These are phyloP conservation scores for Drepanosiphum platanoidis DNA, from an alignment of 2,888 invertebrate species.

Conservation along the genomic window DNA sequence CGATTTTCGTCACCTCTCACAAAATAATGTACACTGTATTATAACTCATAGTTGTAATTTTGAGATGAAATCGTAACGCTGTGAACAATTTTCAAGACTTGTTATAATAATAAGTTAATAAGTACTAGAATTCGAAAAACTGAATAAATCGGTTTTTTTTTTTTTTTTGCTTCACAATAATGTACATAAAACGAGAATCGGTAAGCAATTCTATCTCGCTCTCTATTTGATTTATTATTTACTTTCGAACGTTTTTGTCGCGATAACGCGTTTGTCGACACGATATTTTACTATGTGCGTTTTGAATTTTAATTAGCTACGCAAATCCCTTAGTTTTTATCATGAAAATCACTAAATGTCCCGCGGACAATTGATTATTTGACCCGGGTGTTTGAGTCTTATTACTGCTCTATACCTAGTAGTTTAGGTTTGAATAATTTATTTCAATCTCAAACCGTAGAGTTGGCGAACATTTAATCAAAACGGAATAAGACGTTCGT, in stretches of 20 bases:
- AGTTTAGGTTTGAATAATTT: conserved; percentile 22
- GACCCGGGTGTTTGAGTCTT: not conserved
- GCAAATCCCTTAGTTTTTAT: not conserved
- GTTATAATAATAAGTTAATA: too few relatives aligned
- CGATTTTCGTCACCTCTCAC: too few relatives aligned
- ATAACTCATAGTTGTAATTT: too few relatives aligned
- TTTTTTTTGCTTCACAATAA: too few relatives aligned
- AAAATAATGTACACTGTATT: too few relatives aligned
- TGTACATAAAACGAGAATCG: not conserved
- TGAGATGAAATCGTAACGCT: too few relatives aligned
- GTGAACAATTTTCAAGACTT: too few relatives aligned
- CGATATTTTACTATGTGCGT: conserved; percentile 13
- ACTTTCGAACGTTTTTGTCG: not conserved
- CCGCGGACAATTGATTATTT: not conserved
- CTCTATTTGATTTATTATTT: too few relatives aligned
- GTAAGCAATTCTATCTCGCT: not conserved
- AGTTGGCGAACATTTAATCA: conserved; percentile 16
- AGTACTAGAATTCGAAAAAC: too few relatives aligned
- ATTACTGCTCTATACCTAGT: not conserved
- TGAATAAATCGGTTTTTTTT: too few relatives aligned
- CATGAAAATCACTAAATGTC: not conserved
- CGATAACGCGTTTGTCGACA: not conserved
- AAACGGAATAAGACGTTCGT: conserved; percentile 1
- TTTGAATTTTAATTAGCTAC: conserved; percentile 11
- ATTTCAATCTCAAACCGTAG: conserved; percentile 26